phyloP scores from a whole-genome alignment of 2,797 vertebrate species.

The Coilia nasus region DNA sequence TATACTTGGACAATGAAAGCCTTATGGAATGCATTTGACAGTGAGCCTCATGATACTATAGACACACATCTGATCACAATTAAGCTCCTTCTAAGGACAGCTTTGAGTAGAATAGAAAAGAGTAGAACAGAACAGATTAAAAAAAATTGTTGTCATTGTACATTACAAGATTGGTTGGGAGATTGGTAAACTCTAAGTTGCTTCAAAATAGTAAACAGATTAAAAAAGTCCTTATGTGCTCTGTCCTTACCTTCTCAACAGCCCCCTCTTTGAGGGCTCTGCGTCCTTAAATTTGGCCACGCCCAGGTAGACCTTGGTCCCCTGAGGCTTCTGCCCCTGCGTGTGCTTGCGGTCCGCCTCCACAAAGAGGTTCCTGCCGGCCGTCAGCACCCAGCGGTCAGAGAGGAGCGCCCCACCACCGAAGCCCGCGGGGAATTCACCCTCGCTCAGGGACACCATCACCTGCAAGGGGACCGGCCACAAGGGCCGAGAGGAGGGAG shows the following conservation, averaged over 20 bases:
- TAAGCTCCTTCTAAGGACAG: too few species aligned
- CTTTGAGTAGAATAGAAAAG: too few species aligned
- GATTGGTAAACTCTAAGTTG: too few species aligned
- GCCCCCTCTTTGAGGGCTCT: conserved; percentile 51
- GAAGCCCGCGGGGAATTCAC: conserved; percentile 60
- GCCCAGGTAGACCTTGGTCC: conserved; percentile 78
- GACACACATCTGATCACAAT: too few species aligned
- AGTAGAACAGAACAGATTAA: too few species aligned
- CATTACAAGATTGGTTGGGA: too few species aligned
- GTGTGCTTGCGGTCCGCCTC: conserved; percentile 59
- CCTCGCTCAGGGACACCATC: conserved; percentile 68
- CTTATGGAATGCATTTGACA: too few species aligned
- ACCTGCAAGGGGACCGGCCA: conserved; percentile 72
- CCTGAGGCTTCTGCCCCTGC: conserved; percentile 59
- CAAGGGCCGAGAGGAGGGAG: too few species aligned
- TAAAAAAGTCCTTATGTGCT: not conserved
- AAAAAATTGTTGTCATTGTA: too few species aligned
- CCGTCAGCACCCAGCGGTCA: conserved; percentile 81
- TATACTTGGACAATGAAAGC: too few species aligned
- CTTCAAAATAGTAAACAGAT: too few species aligned
- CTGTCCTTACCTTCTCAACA: conserved; percentile 66
- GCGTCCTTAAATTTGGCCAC: conserved; percentile 52
- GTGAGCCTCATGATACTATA: too few species aligned
- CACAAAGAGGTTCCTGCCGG: conserved; percentile 79
- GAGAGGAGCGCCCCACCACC: conserved; percentile 74